Percentiles rank a stretch among this genome's conserved stretches.
phyloP scores from a whole-genome alignment of 1,140 invertebrate genomes.

The Panagrolaimus sp. region DNA sequence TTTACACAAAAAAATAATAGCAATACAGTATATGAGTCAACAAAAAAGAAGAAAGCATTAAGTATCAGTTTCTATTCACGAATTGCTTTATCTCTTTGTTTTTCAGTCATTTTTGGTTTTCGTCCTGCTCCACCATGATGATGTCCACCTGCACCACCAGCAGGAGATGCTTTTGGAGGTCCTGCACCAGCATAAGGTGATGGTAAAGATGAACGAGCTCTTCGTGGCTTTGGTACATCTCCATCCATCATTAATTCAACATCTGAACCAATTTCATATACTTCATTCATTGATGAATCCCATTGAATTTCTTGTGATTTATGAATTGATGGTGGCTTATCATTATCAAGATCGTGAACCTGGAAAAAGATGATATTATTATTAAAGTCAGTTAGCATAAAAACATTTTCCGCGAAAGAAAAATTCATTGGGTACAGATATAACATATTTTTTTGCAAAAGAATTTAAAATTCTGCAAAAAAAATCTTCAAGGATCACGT shows the following conservation, averaged over 20 bases:
- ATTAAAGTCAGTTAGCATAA: no score
- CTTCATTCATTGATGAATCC: not conserved
- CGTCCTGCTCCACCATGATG: not conserved
- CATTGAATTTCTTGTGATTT: not conserved
- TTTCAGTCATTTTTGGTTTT: not conserved
- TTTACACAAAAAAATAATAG: no score
- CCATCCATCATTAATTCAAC: not conserved
- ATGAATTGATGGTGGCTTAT: not conserved
- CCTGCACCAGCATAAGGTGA: slow-evolving; percentile 1
- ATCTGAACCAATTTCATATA: not conserved
- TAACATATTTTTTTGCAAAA: no score
- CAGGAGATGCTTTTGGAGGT: not conserved
- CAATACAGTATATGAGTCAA: no score
- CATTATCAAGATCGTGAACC: slow-evolving; percentile 7
- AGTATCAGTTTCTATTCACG: not conserved
- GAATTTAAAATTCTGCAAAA: no score
- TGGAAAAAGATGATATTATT: not conserved
- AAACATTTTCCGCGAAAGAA: no score
- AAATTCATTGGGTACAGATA: no score
- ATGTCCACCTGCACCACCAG: no score
- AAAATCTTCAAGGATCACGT: no score
- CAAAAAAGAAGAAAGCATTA: no score
- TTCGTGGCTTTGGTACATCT: not conserved
- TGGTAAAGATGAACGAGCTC: not conserved
- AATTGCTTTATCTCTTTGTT: not conserved